These are phyloP conservation scores for Epirrhoe alternata DNA, from an alignment of 2,888 invertebrate genomes.

Conservation along the genomic window DNA sequence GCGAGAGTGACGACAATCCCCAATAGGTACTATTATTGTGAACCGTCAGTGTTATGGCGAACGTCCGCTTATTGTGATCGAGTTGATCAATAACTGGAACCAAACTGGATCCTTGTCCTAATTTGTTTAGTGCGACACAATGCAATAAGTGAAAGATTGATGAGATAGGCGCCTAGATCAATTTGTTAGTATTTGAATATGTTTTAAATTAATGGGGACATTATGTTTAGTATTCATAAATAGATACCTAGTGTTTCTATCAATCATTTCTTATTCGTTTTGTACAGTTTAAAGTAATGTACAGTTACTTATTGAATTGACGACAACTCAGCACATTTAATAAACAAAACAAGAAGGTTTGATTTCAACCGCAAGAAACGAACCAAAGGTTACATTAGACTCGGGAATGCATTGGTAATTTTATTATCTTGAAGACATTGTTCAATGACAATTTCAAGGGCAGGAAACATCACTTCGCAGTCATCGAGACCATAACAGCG, in stretches of 20 bases:
- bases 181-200: slow-evolving; percentile 14
- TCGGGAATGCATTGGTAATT: background rate
- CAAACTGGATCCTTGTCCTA: slow-evolving; percentile 66
- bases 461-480: slow-evolving; percentile 17
- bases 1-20: slow-evolving; percentile 51
- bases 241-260: background rate
- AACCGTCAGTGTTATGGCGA: slow-evolving; percentile 60
- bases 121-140: slow-evolving; percentile 51
- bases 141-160: slow-evolving; percentile 39
- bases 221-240: slow-evolving; percentile 7
- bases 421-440: background rate
- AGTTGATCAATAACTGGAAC: slow-evolving; percentile 67
- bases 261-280: background rate
- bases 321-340: background rate
- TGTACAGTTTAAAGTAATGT: background rate
- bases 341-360: background rate
- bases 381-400: background rate
- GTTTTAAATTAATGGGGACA: slow-evolving; percentile 13
- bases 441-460: slow-evolving; percentile 35
- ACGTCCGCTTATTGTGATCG: slow-evolving; percentile 79
- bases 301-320: background rate
- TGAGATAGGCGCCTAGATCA: slow-evolving; percentile 13
- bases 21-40: slow-evolving; percentile 68
- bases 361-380: background rate
- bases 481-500: slow-evolving; percentile 26